Evolutionary conservation across 53 echinoderm and acorn worm genomes (phyloP).

Genomic region (Apostichopus leukothele): DNA sequence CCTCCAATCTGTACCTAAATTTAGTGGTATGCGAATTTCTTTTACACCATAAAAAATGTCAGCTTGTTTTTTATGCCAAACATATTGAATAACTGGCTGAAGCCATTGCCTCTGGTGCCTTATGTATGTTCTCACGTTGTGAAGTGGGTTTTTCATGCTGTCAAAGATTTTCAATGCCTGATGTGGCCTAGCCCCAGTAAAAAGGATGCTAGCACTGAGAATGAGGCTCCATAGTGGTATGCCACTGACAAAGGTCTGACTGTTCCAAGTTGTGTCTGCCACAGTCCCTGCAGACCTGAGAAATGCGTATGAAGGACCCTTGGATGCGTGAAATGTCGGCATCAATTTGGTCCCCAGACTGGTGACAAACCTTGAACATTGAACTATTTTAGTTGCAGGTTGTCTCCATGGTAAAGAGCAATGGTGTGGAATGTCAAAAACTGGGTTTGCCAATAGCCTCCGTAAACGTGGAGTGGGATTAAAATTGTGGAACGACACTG

Average conservation of each 20-base stretch:
- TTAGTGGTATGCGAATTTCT: not conserved
- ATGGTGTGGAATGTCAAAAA: too few species aligned
- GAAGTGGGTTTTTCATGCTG: conserved; percentile 38
- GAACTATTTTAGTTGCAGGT: too few species aligned
- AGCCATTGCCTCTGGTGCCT: conserved; percentile 47
- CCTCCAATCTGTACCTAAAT: conserved; percentile 42
- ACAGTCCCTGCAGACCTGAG: conserved; percentile 32
- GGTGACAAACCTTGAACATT: too few species aligned
- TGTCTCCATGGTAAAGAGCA: too few species aligned
- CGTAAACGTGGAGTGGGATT: too few species aligned
- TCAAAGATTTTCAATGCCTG: conserved; percentile 50
- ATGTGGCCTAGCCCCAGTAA: conserved; percentile 52
- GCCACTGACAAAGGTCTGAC: conserved; percentile 37
- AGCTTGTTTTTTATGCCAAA: conserved; percentile 34
- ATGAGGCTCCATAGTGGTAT: conserved; percentile 55
- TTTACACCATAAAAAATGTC: not conserved
- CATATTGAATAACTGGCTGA: conserved; percentile 50
- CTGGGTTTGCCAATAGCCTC: too few species aligned
- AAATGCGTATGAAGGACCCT: not conserved
- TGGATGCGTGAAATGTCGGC: too few species aligned
- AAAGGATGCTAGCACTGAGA: conserved; percentile 57
- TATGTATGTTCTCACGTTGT: conserved; percentile 31
- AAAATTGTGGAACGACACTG: too few species aligned
- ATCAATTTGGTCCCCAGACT: too few species aligned
- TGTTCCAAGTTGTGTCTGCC: conserved; percentile 21